These are phyloP conservation scores for Euphydryas editha DNA, from an alignment of 2,888 invertebrate genomes.

Conservation along the genomic window DNA sequence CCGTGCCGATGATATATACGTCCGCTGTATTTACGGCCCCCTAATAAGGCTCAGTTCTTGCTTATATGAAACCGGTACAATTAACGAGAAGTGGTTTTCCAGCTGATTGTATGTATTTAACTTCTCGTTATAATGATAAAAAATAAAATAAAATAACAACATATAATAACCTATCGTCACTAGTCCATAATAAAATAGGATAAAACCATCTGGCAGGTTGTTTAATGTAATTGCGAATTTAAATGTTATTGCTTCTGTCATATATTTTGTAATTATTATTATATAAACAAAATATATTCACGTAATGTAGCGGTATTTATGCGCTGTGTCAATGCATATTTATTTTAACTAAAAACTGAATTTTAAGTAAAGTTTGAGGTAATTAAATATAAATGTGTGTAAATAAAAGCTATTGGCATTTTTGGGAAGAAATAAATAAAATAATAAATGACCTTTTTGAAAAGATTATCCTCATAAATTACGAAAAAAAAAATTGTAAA, in stretches of 20 bases:
- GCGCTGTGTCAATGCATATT: background rate
- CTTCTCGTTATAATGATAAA: constrained; percentile 1
- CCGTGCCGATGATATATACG: constrained; percentile 52
- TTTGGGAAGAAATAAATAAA: background rate
- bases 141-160: background rate
- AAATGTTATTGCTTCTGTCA: background rate
- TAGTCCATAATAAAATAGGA: background rate
- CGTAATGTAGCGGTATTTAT: background rate
- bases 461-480: no score
- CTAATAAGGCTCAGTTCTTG: constrained; percentile 55
- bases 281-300: background rate
- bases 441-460: no score
- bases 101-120: constrained; percentile 6
- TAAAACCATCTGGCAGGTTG: background rate
- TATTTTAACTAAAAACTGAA: background rate
- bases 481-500: no score
- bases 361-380: background rate
- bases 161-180: background rate
- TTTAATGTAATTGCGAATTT: background rate
- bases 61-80: constrained; percentile 31
- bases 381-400: background rate
- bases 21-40: constrained; percentile 53
- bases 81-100: constrained; percentile 31
- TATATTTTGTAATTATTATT: constrained; percentile 1
- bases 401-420: background rate